These are phyloP conservation scores for Zoanthus gigantus DNA, from an alignment of 92 coral and sea anemone genomes.

Conservation along the genomic window DNA sequence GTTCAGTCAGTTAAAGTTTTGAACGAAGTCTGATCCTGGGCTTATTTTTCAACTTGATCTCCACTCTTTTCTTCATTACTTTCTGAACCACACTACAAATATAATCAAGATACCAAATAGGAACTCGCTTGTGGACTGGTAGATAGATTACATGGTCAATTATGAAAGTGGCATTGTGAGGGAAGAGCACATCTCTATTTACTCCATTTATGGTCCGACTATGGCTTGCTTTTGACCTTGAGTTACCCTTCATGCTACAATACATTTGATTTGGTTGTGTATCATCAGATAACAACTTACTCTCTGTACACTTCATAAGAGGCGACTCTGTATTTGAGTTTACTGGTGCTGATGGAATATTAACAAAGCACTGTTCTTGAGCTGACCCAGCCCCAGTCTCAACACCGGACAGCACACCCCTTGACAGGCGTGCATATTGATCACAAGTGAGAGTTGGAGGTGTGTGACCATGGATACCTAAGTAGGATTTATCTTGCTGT, in stretches of 20 bases:
- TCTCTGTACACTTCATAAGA: not conserved
- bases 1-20: slow-evolving; percentile 61
- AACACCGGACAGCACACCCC: slow-evolving; percentile 24
- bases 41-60: slow-evolving; percentile 63
- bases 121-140: slow-evolving; percentile 94
- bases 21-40: slow-evolving; percentile 66
- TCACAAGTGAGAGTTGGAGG: not conserved
- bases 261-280: not conserved
- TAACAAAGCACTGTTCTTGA: slow-evolving; percentile 11
- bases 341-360: not conserved
- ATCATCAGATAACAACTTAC: not conserved
- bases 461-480: not conserved
- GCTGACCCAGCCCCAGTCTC: slow-evolving; percentile 34
- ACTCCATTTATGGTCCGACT: not conserved
- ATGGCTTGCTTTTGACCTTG: not conserved
- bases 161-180: slow-evolving; percentile 94
- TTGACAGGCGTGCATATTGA: not conserved
- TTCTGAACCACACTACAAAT: slow-evolving; percentile 84
- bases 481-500: not conserved
- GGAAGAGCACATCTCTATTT: slow-evolving; percentile 69
- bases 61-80: slow-evolving; percentile 78
- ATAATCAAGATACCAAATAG: slow-evolving; percentile 80
- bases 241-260: not conserved
- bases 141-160: slow-evolving; percentile 93
- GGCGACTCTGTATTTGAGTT: not conserved